A percentile compares a stretch with the other conserved stretches of the same genome.
Evolutionary conservation across 2,888 invertebrate genomes (phyloP).

Genomic region (Xestia ashworthii): DNA sequence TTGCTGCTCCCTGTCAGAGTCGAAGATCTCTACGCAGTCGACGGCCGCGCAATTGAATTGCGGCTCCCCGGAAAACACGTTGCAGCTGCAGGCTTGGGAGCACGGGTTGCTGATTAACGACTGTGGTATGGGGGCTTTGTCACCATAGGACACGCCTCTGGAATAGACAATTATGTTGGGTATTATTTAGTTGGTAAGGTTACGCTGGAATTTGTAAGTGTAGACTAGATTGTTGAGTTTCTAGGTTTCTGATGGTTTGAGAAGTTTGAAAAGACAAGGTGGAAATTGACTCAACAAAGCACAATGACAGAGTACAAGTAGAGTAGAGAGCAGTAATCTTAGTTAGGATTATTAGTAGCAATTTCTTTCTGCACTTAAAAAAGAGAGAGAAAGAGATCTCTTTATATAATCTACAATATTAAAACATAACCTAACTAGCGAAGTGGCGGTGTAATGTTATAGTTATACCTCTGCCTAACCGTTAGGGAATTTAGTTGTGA

Average conservation of each 20-base stretch:
- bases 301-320: background rate
- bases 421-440: background rate
- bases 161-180: conserved; percentile 61
- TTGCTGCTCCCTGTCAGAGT: conserved; percentile 77
- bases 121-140: conserved; percentile 79
- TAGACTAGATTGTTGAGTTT: background rate
- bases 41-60: conserved; percentile 85
- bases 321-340: too few species aligned
- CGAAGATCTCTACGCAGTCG: conserved; percentile 84
- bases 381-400: too few species aligned
- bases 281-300: background rate
- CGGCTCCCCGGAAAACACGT: conserved; percentile 71
- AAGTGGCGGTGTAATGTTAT: too few species aligned
- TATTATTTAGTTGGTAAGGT: conserved; percentile 18
- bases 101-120: conserved; percentile 81
- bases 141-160: conserved; percentile 81
- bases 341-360: background rate
- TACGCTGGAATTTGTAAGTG: conserved; percentile 10
- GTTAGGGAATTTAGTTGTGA: too few species aligned
- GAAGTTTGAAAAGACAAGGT: background rate
- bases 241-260: background rate
- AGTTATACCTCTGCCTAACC: too few species aligned
- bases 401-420: background rate
- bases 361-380: background rate
- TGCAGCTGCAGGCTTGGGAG: conserved; percentile 83